Evolutionary conservation across 2,113 vertebrate species (phyloP), one percentile per base, ranked within the genome.

Genomic region (Azemiops feae): DNA sequence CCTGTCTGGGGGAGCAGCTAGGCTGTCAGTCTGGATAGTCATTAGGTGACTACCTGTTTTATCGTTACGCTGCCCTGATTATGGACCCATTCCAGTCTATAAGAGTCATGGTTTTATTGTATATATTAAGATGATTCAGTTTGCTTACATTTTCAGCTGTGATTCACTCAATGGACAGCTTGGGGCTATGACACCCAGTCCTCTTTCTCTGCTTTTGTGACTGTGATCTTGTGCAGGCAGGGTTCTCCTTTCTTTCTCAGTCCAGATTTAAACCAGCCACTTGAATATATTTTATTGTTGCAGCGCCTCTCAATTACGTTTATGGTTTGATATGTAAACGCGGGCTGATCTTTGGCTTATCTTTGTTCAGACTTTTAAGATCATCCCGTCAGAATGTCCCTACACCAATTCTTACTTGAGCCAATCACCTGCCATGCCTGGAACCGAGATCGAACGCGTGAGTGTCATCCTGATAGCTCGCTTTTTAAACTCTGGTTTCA

Each of bases 391-490:
- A 98, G 97, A 96, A 99, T 99, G 99, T 99, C 99, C 96, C 99
- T 99, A 85, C 99, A 99, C 95, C 99, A 99, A 97, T 99, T 99
- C 97, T 98, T 99, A 95, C 94, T 99, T 96, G 99, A 99, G 95
- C 99, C 99, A 95, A 99, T 99, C 97, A 99, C 99, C 97, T 99
- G 99, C 97, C 99, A 99, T 95, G 99, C 99, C 6, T 99, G 99
- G 99, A 99, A 99, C 97, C 98, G 98, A 97, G 99, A 99, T 97
- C 98, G 99, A 60, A 99, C 98, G 85, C 99, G 99, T 99, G 97
- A 99, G 99, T 97, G 30, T 22, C 27, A 0, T 25, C 64, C 25
- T 52, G 20, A 18, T 25, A 12, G 50, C 14, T 39, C 12, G 0
- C 52, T 88, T 0, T 39, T 92, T 94, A 81, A 18, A 58, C 16